A percentile compares a stretch with the other conserved stretches of the same genome.
Evolutionary conservation across 2,888 invertebrate species (phyloP).

Genomic region (Cosmia trapezina): DNA sequence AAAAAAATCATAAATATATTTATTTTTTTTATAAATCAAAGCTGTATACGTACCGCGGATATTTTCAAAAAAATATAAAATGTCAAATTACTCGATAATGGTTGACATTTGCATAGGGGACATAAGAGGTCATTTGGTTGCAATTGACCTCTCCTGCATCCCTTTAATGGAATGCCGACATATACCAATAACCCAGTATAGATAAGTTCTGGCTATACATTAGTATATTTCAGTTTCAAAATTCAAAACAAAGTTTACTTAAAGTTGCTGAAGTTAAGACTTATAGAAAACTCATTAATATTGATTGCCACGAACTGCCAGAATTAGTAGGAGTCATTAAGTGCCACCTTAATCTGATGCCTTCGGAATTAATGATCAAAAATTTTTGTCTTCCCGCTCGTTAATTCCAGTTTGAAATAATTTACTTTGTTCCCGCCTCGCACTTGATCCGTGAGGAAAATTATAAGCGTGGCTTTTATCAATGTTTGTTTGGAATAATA

Average conservation of each 20-base stretch:
- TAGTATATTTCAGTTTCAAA: not conserved
- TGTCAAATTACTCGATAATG: no score
- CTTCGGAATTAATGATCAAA: slow-evolving; percentile 40
- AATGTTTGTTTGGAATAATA: slow-evolving; percentile 18
- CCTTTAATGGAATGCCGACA: no score
- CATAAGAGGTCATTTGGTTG: no score
- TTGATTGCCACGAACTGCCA: slow-evolving; percentile 26
- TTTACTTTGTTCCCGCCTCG: slow-evolving; percentile 32
- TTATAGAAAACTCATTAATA: slow-evolving; percentile 30
- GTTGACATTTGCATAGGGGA: no score
- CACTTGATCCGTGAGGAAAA: slow-evolving; percentile 29
- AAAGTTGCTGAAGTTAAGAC: not conserved
- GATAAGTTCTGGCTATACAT: not conserved
- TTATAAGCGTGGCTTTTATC: slow-evolving; percentile 13
- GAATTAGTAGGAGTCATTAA: slow-evolving; percentile 42
- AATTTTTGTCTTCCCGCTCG: slow-evolving; percentile 24
- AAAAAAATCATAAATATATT: no score
- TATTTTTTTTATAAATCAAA: no score
- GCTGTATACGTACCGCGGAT: no score
- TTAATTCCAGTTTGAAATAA: slow-evolving; percentile 38
- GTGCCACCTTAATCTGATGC: slow-evolving; percentile 18
- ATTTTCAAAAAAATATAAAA: no score
- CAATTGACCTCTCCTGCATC: no score
- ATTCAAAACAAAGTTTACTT: slow-evolving; percentile 2
- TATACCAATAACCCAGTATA: no score